Evolutionary conservation across 2,797 vertebrate genomes (phyloP).

Genomic region (Champsocephalus gunnari): DNA sequence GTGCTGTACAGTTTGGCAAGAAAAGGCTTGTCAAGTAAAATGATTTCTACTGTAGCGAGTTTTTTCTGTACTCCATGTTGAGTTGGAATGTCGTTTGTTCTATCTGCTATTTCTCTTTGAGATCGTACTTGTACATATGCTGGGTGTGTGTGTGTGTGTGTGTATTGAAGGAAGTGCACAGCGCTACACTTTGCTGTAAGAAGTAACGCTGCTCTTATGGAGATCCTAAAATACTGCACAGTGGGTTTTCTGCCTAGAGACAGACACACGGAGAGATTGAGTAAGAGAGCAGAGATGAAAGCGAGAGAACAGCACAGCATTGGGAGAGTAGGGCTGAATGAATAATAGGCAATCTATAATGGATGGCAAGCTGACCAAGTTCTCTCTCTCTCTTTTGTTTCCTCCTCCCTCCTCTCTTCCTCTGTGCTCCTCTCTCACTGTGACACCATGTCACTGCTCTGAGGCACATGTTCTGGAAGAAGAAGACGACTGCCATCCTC

Average conservation of each 20-base stretch:
- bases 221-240: slow-evolving; percentile 71
- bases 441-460: slow-evolving; percentile 79
- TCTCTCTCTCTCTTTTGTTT: slow-evolving; percentile 38
- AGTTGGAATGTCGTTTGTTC: background rate
- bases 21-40: background rate
- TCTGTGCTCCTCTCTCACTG: slow-evolving; percentile 49
- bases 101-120: background rate
- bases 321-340: slow-evolving; percentile 68
- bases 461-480: slow-evolving; percentile 77
- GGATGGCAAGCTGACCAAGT: slow-evolving; percentile 78
- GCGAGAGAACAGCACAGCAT: slow-evolving; percentile 50
- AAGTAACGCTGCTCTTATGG: slow-evolving; percentile 39
- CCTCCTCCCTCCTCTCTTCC: slow-evolving; percentile 28
- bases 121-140: background rate
- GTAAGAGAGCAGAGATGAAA: slow-evolving; percentile 60
- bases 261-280: slow-evolving; percentile 60
- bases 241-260: slow-evolving; percentile 75
- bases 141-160: slow-evolving; percentile 9
- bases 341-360: slow-evolving; percentile 78
- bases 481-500: slow-evolving; percentile 71
- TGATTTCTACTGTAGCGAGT: background rate
- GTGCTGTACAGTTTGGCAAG: background rate
- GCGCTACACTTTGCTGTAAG: slow-evolving; percentile 35
- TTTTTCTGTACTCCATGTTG: background rate
- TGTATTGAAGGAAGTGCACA: slow-evolving; percentile 2